Base-by-base conservation (phyloP, 2,888 invertebrate species). In the Limnephilus marmoratus region DNA sequence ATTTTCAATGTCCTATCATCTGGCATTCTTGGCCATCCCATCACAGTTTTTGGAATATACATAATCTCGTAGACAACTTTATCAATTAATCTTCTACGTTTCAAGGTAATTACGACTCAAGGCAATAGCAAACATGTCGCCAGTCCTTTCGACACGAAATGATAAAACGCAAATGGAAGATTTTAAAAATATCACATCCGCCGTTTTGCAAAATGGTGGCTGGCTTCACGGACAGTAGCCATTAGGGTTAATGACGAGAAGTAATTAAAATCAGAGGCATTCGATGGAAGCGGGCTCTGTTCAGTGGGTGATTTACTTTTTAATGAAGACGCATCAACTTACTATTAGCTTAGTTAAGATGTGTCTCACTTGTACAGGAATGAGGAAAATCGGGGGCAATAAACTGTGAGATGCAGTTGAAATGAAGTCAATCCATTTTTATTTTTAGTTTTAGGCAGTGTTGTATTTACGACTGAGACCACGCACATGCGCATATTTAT, bases 231-330 rank as follows among this genome's bases (percentile, higher is more conserved):
- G 88, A 82, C 53, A 24, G 15, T 80, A 83, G 68, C 82, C 89
- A 91, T 89, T 85, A 83, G 68, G 91, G 91, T 81, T 91, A 91
- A 88, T 89, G 80, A 89, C 88, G 91, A 91, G 91, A 91, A 89
- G 91, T 83, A 53, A 91, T 91, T 91, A 91, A 86, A 49, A 37
- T 85, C 85, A 29, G 86, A 86, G 18, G 29, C 91, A 85, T 85
- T 68, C 41, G 86, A 29, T 29, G 82, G 86, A 85, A 86, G 15
- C 45, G 81, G 13, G 31, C 90, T 83, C 37, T 83, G 34, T 45
- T 34, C 68, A 53, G 34, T 31, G 18, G 53, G 82, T 82, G 87
- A 87, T 68, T 81, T 68, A 87, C 87, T 87, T 85, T 85, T 85
- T 85, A 85, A 85, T 34, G 82, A 82, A 68, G 68, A 82, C 18